Evolutionary conservation across 2,888 invertebrate species (phyloP).

Genomic region (Anodontia alba): DNA sequence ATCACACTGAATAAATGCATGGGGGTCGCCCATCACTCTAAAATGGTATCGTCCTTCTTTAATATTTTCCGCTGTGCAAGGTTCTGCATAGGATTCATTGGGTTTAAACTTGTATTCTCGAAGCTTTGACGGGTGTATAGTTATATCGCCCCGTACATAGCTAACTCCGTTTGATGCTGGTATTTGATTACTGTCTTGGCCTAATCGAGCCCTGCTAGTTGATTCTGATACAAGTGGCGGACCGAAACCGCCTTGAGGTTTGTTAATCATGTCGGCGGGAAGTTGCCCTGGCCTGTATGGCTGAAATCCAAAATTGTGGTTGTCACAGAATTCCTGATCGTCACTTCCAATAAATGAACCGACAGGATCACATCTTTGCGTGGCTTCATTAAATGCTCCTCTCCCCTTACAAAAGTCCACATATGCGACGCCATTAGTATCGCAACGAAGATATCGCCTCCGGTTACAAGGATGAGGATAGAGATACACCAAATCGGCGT

Average conservation of each 20-base stretch:
- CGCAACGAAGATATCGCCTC: constrained; percentile 42
- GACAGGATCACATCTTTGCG: constrained; percentile 32
- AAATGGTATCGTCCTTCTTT: constrained; percentile 41
- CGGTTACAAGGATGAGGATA: constrained; percentile 54
- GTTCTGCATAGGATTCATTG: constrained; percentile 32
- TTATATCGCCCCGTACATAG: not conserved
- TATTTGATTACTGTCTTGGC: no score
- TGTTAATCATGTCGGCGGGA: not conserved
- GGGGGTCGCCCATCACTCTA: constrained; percentile 34
- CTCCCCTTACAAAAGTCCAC: constrained; percentile 19
- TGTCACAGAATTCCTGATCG: constrained; percentile 35
- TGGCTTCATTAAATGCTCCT: constrained; percentile 27
- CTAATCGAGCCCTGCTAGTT: no score
- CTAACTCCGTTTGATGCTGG: not conserved
- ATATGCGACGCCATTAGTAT: constrained; percentile 20
- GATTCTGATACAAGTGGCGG: no score
- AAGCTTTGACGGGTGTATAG: not conserved
- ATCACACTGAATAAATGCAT: constrained; percentile 53
- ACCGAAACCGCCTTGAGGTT: no score
- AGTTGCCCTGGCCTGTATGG: no score
- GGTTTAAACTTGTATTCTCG: not conserved
- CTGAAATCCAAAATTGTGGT: constrained; percentile 41
- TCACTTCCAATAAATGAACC: constrained; percentile 4
- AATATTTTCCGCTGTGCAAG: constrained; percentile 47
- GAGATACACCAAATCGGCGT: constrained; percentile 33